Base-by-base conservation (phyloP, 2,888 invertebrate species). In the Tridacna gigas region DNA sequence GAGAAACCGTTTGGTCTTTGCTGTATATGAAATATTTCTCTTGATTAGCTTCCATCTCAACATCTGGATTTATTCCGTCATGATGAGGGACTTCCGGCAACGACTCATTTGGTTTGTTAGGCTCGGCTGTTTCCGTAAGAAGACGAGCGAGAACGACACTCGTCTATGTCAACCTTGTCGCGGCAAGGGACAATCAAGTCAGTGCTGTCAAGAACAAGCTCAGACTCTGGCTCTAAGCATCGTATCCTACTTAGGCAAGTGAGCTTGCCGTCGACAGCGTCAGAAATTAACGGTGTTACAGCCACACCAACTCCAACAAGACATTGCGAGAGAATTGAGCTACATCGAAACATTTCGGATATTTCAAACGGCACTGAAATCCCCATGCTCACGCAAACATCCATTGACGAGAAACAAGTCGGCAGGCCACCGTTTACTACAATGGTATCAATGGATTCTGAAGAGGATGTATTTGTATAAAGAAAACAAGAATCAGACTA, bases 1-100 rank as follows among this genome's bases (percentile, higher is more conserved):
- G 51, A 45, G 37, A 0, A 77, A 80, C 28, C 85, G 81, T 69
- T 22, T 85, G 7, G 56, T 83, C 12, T 65, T 83, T 12, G 77
- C 78, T 20, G 28, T 75, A 12, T 85, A 87, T 45, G 85, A 83
- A 56, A 51, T 87, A 15, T 47, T 56, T n/a, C 73, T 85, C 0
- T 71, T 83, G 2, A 25, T 83, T 26, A 83, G 80, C 48, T 87
- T 84, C 51, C 77, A 83, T 28, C 63, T 80, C 15, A 87, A 87
- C 47, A 85, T 87, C 60, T 85, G 84, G 87, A 82, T 87, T 13
- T 87, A 87, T 61, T 87, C 84, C 71, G 47, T 65, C 22, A 87
- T 87, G 87, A 87, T 87, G 84, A 67, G 71, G n/a, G 83, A 85
- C 7, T 86, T 86, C 66, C 79, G 86, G 3, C 61, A 67, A 12